These are phyloP conservation scores for Dolomedes plantarius DNA, from an alignment of 2,888 invertebrate genomes.

Conservation along the genomic window DNA sequence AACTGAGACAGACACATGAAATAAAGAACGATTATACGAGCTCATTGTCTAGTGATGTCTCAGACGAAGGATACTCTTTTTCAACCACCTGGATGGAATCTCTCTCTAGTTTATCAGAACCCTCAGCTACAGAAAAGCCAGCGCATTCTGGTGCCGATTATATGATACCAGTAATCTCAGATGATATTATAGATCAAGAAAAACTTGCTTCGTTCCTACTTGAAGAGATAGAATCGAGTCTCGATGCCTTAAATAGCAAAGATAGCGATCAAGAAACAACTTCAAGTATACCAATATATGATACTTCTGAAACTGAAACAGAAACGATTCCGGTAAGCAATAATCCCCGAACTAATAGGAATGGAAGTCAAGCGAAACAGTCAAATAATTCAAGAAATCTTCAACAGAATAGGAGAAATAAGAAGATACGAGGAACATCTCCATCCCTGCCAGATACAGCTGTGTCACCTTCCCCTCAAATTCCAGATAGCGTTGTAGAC, in stretches of 20 bases:
- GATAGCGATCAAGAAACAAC: no score
- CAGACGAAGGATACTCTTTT: background rate
- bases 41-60: background rate
- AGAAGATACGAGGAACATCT: background rate
- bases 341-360: no score
- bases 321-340: no score
- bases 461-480: no score
- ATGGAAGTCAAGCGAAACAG: background rate
- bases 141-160: background rate
- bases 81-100: background rate
- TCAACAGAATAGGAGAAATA: background rate
- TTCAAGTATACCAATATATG: no score
- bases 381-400: background rate
- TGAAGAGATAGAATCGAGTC: background rate
- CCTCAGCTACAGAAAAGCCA: background rate
- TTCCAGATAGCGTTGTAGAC: background rate
- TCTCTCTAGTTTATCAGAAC: background rate
- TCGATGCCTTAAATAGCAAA: background rate
- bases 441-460: no score
- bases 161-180: background rate
- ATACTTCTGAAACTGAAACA: no score
- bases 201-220: background rate
- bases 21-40: background rate
- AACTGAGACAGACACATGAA: background rate
- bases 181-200: background rate